These are phyloP conservation scores for Pocillopora meandrina DNA, from an alignment of 92 coral and sea anemone genomes.

Conservation along the genomic window DNA sequence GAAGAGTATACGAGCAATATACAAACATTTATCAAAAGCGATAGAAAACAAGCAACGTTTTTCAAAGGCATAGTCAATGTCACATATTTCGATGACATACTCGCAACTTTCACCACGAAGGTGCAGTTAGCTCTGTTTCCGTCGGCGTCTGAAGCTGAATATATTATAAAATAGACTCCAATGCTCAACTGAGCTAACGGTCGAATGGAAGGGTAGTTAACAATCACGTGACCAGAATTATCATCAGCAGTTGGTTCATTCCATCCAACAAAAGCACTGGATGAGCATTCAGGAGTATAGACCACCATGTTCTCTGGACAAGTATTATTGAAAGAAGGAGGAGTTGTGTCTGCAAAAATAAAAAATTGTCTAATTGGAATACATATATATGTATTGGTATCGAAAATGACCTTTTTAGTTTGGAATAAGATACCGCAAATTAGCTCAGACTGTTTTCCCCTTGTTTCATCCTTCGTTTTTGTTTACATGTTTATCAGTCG, in stretches of 20 bases:
- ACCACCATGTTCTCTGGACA: slow-evolving; percentile 50
- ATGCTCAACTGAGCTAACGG: slow-evolving; percentile 40
- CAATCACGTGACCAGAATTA: slow-evolving; percentile 42
- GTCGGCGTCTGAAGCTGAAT: slow-evolving; percentile 48
- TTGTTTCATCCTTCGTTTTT: too few relatives aligned
- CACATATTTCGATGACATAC: slow-evolving; percentile 16
- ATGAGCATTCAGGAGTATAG: slow-evolving; percentile 32
- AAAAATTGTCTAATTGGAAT: not conserved
- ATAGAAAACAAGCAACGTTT: not conserved
- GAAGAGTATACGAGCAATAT: not conserved
- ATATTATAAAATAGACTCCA: slow-evolving; percentile 44
- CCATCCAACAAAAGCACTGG: slow-evolving; percentile 36
- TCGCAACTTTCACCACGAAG: slow-evolving; percentile 54
- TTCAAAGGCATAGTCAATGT: not conserved
- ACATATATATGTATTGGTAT: too few relatives aligned
- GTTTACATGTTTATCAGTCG: too few relatives aligned
- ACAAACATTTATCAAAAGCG: too few relatives aligned
- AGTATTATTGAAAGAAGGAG: slow-evolving; percentile 44
- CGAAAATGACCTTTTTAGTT: too few relatives aligned
- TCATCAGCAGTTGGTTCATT: slow-evolving; percentile 44
- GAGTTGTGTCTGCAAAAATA: slow-evolving; percentile 38
- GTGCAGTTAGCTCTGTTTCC: slow-evolving; percentile 45
- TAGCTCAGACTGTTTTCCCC: too few relatives aligned
- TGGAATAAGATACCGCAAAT: too few relatives aligned
- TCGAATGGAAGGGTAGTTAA: slow-evolving; percentile 17